Conservation (phyloP, 2,888 invertebrate genomes). For the Eupeodes latifasciatus region DNA sequence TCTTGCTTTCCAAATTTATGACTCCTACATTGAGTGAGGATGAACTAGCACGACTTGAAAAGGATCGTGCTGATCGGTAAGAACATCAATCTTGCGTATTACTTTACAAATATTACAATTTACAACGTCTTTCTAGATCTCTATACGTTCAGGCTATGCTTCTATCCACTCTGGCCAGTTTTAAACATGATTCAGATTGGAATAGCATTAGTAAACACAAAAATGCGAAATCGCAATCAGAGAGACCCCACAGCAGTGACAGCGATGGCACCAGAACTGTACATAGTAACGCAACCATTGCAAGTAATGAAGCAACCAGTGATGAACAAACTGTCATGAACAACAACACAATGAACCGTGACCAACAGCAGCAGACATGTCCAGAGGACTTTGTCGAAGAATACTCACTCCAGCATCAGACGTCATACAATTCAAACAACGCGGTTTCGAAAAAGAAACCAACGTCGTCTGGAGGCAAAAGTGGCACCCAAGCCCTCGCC, state of each 20-base stretch:
- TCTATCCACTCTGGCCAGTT: conserved; percentile 86
- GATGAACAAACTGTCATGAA: conserved; percentile 81
- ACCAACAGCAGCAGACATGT: conserved; percentile 84
- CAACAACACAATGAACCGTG: conserved; percentile 80
- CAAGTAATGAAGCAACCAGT: conserved; percentile 61
- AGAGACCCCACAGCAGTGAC: conserved; percentile 76
- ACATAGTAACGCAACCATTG: conserved; percentile 60
- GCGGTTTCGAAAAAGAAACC: conserved; percentile 79
- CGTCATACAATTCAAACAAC: conserved; percentile 80
- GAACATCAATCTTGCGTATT: conserved; percentile 7
- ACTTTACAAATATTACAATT: neutral
- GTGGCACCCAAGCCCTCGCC: conserved; percentile 60
- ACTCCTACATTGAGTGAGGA: conserved; percentile 85
- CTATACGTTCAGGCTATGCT: conserved; percentile 90
- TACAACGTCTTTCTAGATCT: conserved; percentile 79
- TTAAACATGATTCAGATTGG: conserved; percentile 78
- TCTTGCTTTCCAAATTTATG: conserved; percentile 85
- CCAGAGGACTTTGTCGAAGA: conserved; percentile 84
- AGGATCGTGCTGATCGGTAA: conserved; percentile 86
- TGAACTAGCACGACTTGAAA: conserved; percentile 85
- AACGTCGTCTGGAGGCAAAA: conserved; percentile 79
- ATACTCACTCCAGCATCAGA: conserved; percentile 79
- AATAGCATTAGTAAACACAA: conserved; percentile 72
- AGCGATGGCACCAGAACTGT: conserved; percentile 72
- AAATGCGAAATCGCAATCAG: conserved; percentile 78